Percentiles rank a stretch among this genome's conserved stretches.
These are phyloP conservation scores for Gymnopithys bicolor DNA, from an alignment of 2,797 vertebrate species.

Conservation along the genomic window DNA sequence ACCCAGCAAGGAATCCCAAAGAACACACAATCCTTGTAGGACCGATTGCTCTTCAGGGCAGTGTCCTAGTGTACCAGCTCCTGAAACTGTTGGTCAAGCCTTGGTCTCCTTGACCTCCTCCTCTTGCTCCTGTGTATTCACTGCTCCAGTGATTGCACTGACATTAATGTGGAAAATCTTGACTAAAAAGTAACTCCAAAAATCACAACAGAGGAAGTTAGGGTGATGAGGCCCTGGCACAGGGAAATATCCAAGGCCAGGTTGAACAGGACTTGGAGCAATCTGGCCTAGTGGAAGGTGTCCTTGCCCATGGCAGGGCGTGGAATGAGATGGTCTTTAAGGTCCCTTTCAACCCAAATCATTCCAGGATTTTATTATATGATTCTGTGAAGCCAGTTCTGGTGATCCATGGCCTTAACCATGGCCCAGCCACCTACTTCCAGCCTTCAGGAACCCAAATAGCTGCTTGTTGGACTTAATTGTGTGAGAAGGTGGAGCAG, in stretches of 20 bases:
- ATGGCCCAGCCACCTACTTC: neutral
- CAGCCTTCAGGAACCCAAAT: neutral
- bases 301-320: neutral
- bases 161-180: neutral
- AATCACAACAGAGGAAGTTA: neutral
- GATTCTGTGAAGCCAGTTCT: neutral
- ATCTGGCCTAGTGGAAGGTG: neutral
- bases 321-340: neutral
- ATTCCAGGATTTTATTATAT: neutral
- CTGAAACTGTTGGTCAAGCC: neutral
- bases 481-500: neutral
- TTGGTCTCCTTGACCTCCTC: neutral
- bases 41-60: neutral
- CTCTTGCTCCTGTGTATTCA: neutral
- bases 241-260: neutral
- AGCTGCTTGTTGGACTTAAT: neutral
- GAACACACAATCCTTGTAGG: neutral
- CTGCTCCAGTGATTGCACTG: accelerated
- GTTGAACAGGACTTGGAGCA: neutral
- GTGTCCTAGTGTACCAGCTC: neutral
- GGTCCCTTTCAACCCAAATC: neutral
- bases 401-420: neutral
- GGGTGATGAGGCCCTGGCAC: neutral
- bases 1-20: neutral
- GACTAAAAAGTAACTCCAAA: neutral